Conservation (phyloP, 2,888 invertebrate species). For the Saturnia pavonia region DNA sequence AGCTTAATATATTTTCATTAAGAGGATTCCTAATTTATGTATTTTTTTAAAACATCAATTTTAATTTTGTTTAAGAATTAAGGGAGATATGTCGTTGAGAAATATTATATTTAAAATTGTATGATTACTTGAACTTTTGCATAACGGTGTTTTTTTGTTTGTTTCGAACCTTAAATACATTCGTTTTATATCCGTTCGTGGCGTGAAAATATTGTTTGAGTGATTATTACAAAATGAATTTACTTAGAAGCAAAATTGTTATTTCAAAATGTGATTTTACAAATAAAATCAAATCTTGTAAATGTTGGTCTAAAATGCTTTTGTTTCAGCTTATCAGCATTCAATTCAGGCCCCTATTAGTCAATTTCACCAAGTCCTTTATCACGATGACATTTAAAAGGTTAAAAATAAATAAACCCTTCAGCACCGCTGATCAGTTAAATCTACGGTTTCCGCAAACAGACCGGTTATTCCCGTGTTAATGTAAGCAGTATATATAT, state of each 20-base stretch:
- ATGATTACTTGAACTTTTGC: not conserved
- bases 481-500: conserved; percentile 22
- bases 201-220: not conserved
- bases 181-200: not conserved
- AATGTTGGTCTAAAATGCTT: not conserved
- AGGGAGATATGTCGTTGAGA: not conserved
- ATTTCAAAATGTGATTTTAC: no score
- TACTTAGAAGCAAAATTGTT: no score
- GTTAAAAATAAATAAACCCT: conserved; percentile 26
- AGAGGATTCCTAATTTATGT: no score
- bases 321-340: no score
- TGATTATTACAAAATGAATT: no score
- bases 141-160: not conserved
- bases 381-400: conserved; percentile 17
- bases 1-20: no score
- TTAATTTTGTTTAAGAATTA: no score
- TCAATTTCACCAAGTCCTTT: conserved; percentile 10
- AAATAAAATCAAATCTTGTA: not conserved
- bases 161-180: not conserved
- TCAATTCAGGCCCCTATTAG: no score
- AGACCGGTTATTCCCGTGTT: conserved; percentile 23
- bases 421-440: conserved; percentile 23
- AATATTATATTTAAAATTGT: not conserved
- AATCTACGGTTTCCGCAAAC: conserved; percentile 26
- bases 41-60: no score